phyloP scores from a whole-genome alignment of 2,888 invertebrate species.

The Xanthostigma xanthostigma region DNA sequence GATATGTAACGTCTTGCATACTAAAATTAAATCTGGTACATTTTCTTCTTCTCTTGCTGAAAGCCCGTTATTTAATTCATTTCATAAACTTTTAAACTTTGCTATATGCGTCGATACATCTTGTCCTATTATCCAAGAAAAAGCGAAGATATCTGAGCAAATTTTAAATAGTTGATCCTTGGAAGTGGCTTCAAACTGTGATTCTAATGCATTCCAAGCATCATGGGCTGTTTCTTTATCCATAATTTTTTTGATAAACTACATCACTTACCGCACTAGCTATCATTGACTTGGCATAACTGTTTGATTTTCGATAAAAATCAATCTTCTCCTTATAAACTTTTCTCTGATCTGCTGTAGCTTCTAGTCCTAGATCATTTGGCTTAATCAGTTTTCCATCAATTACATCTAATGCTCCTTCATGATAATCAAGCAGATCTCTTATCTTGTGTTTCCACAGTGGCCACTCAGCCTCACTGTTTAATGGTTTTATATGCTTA shows the following conservation, averaged over 20 bases:
- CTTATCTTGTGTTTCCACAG: constrained; percentile 9
- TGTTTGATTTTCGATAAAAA: constrained; percentile 1
- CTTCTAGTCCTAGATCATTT: not conserved
- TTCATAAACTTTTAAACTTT: no score
- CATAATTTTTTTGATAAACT: constrained; percentile 6
- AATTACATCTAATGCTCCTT: constrained; percentile 8
- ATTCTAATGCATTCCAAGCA: constrained; percentile 7
- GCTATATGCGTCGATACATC: constrained; percentile 8
- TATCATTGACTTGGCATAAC: constrained; percentile 3
- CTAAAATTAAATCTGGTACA: constrained; percentile 15
- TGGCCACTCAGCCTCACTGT: constrained; percentile 10
- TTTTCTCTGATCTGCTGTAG: not conserved
- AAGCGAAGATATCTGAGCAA: constrained; percentile 7
- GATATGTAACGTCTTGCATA: constrained; percentile 16
- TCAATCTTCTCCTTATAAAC: not conserved
- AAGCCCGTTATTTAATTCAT: constrained; percentile 14
- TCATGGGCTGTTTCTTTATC: constrained; percentile 8
- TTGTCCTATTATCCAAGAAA: constrained; percentile 4
- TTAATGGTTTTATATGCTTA: constrained; percentile 3
- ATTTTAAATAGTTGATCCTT: constrained; percentile 9
- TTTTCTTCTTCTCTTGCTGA: constrained; percentile 13
- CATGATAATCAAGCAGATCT: constrained; percentile 10
- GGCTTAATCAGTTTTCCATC: constrained; percentile 5
- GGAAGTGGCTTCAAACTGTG: constrained; percentile 6
- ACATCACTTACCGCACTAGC: not conserved